Base-by-base conservation (phyloP, 64 coral and sea anemone genomes). In the Hydrozoanthus tunicans region DNA sequence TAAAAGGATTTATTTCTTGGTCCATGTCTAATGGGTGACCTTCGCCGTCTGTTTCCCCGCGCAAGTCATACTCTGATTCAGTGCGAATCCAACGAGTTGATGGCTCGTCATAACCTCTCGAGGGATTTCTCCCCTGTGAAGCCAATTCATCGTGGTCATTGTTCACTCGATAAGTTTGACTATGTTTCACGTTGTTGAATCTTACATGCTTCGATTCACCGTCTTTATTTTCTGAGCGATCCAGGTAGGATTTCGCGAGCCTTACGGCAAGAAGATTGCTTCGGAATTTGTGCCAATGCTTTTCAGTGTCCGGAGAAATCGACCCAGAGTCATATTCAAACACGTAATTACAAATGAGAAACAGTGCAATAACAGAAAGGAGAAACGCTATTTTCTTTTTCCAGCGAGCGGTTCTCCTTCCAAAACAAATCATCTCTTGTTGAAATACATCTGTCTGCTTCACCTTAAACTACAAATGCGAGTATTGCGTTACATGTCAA, bases 201-300 rank as follows among this genome's bases (percentile, higher is more conserved):
- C 7, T 59, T 5, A 24, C 32, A 14, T 52, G n/a, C 9, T 88
- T 43, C 56, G 9, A 51, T 51, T 58, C 3, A 88, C 5, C 56
- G 23, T 57, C 53, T 23, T 73, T 56, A 51, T 61, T 3, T 56
- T 25, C 26, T 67, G 51, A 62, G 0, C 56, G 5, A 14, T 88
- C 84, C 6, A 88, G 57, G 14, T 59, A 24, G 27, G 56, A 59
- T 17, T 54, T 73, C 9, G 84, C 84, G 7, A 88, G 68, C 13
- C 84, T 73, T 27, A 88, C 10, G 15, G 68, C 84, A 74, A 60
- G 25, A 32, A 88, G 84, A 23, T 88, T 73, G 53, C 60, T 88
- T 74, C 74, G 84, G 74, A 88, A 56, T 11, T 23, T 56, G n/a
- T 55, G 68, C 84, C 84, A 88, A 3, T 75, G 20, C 9, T 61